Conservation (phyloP, 2,888 invertebrate genomes). For the Yponomeuta malinellus region DNA sequence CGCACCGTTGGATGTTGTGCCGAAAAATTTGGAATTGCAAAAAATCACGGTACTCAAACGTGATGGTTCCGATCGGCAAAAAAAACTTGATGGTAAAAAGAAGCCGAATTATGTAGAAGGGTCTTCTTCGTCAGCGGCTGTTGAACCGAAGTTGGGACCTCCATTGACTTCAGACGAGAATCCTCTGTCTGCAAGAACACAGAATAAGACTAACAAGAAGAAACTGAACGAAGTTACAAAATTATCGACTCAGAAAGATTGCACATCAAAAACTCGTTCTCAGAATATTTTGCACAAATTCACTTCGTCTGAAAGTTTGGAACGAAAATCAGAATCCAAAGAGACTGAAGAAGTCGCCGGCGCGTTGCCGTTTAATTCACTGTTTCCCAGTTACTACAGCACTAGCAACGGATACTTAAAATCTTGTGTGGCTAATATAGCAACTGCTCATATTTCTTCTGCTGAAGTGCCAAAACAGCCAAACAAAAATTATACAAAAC, state of each 20-base stretch:
- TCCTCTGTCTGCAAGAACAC: neutral
- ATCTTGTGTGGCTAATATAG: neutral
- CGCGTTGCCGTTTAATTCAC: neutral
- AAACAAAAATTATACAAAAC: neutral
- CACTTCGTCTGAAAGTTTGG: neutral
- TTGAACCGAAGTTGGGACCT: neutral
- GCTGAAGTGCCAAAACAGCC: neutral
- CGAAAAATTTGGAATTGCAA: neutral
- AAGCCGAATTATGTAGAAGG: neutral
- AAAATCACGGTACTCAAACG: neutral
- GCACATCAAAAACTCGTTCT: neutral
- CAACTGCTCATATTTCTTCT: neutral
- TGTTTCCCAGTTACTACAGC: slow-evolving; percentile 1
- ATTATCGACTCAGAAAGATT: neutral
- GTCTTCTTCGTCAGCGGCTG: neutral
- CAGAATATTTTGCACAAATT: neutral
- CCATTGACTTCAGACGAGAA: neutral
- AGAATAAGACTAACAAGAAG: neutral
- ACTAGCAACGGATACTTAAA: neutral
- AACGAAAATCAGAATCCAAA: neutral
- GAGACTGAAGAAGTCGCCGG: neutral
- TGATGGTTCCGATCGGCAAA: neutral
- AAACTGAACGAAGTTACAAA: neutral
- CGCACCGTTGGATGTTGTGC: neutral
- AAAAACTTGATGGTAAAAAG: neutral